A percentile compares a stretch with the other conserved stretches of the same genome.
Evolutionary conservation across 1,140 invertebrate genomes (phyloP).

Genomic region (Drosophila seguyi): DNA sequence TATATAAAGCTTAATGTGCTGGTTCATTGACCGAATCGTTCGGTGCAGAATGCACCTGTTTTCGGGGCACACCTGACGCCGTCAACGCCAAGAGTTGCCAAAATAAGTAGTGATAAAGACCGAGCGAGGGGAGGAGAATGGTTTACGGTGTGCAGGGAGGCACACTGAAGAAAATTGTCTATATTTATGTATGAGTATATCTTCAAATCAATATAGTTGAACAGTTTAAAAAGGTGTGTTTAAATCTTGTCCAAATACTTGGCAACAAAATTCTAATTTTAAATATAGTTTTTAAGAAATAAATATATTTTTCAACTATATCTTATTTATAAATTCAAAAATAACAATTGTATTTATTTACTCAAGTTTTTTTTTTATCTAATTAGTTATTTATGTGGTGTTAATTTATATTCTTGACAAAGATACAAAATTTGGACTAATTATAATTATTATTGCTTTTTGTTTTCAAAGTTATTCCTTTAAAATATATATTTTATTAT

Average conservation of each 20-base stretch:
- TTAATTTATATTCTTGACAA: too few species aligned
- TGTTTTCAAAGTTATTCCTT: too few species aligned
- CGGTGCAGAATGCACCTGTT: constrained; percentile 42
- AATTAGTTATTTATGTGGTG: background rate
- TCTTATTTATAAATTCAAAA: too few species aligned
- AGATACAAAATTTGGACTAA: too few species aligned
- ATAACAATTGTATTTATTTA: too few species aligned
- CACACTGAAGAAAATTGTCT: background rate
- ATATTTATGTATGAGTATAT: too few species aligned
- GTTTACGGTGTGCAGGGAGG: background rate
- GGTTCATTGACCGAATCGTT: constrained; percentile 50
- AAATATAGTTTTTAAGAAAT: background rate
- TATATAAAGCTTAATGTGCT: constrained; percentile 8
- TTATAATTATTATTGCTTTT: too few species aligned
- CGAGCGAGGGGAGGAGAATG: background rate
- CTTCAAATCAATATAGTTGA: too few species aligned
- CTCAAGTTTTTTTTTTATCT: too few species aligned
- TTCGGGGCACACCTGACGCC: constrained; percentile 40
- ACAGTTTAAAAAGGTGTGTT: too few species aligned
- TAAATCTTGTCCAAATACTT: too few species aligned
- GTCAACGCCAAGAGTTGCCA: constrained; percentile 37
- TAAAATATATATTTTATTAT: too few species aligned
- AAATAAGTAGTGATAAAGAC: constrained; percentile 19
- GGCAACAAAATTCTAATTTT: background rate
- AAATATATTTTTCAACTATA: background rate